Evolutionary conservation across 2,797 vertebrate genomes (phyloP), one percentile per base, ranked within the genome.

Genomic region (Protonibea diacanthus): DNA sequence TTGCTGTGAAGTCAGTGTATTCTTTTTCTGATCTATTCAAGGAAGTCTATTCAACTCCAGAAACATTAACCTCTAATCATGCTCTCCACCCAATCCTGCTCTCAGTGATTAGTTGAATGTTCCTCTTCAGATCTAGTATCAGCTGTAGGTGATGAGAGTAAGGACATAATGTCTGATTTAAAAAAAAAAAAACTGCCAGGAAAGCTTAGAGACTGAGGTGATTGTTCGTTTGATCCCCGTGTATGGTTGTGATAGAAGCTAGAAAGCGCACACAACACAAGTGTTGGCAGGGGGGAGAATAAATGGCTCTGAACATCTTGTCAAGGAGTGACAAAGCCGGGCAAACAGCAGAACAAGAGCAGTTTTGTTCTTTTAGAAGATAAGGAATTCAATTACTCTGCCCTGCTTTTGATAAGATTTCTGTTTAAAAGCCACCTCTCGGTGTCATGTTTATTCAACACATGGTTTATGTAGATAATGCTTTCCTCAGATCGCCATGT

Each of bases 321-420:
- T 84, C 57, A 68, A 67, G 44, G 74, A 68, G 11, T 18, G 33
- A 81, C 65, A 75, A 74, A 80, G 76, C 47, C 13, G 60, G 18
- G 33, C 63, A 56, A 79, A 78, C n/a, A 33, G 53, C 42, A 23
- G 62, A 81, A 90, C 86, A 91, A 89, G 88, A 81, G 69, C 59
- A 40, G 55, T 70, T 71, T 67, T 87, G 85, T 85, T 76, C 70
- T 71, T 23, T 60, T 20, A 72, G 1, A 40, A 80, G 79, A 89
- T 80, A 83, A 80, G 33, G 49, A 77, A 81, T 80, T 67, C 38
- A 73, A 57, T 80, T 68, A 17, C 61, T 64, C 21, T 47, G 27
- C 72, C 48, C 66, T 68, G 66, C 70, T 78, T 62, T 83, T 74
- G 76, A 81, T 77, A 69, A 56, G 64, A 78, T 27, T 68, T 60